A percentile compares a stretch with the other conserved stretches of the same genome.
phyloP scores from a whole-genome alignment of 2,888 invertebrate species.

The Eupithecia dodoneata region DNA sequence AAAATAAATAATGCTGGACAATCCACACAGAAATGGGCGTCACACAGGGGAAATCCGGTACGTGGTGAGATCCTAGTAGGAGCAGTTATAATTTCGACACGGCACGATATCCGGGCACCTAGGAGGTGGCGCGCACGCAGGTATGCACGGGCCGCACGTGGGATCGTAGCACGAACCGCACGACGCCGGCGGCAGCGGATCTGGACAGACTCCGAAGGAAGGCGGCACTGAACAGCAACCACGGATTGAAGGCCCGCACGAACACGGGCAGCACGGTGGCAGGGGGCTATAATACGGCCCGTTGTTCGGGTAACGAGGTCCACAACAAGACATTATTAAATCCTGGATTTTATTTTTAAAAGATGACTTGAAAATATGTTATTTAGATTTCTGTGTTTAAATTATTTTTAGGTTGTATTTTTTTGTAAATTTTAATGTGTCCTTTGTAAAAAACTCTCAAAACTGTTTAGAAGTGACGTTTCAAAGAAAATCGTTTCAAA shows the following conservation, averaged over 20 bases:
- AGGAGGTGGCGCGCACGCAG: constrained; percentile 43
- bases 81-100: constrained; percentile 20
- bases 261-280: constrained; percentile 38
- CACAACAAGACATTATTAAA: constrained; percentile 25
- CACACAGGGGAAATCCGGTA: neutral
- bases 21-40: too few relatives aligned
- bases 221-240: constrained; percentile 1
- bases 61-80: neutral
- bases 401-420: neutral
- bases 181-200: constrained; percentile 13
- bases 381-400: neutral
- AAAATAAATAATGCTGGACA: too few relatives aligned
- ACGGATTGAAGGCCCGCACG: constrained; percentile 5
- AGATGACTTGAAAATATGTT: neutral
- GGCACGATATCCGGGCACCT: constrained; percentile 46
- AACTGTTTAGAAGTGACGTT: neutral
- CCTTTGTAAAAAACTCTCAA: neutral
- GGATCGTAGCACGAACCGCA: constrained; percentile 34
- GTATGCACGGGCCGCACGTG: constrained; percentile 9
- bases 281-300: constrained; percentile 40
- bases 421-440: neutral
- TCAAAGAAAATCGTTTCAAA: neutral
- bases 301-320: constrained; percentile 9
- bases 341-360: neutral
- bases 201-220: constrained; percentile 20